Evolutionary conservation across 2,888 invertebrate species (phyloP).

Genomic region (Trichacis sp.): DNA sequence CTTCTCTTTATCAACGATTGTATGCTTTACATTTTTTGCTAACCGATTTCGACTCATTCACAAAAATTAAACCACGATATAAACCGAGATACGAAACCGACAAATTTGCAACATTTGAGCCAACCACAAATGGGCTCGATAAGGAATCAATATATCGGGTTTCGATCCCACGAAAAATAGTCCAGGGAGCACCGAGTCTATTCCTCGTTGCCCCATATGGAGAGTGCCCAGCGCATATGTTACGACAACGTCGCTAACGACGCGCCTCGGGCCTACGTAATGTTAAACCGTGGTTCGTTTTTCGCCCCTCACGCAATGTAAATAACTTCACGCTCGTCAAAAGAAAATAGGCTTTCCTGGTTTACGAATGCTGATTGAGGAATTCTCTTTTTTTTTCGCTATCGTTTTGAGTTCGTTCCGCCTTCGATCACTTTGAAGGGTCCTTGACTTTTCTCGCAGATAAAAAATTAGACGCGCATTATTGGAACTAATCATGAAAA

Average conservation of each 20-base stretch:
- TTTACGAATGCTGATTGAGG: conserved; percentile 30
- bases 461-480: too few species aligned
- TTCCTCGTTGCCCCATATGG: conserved; percentile 64
- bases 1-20: too few species aligned
- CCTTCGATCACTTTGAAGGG: background rate
- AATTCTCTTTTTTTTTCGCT: background rate
- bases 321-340: conserved; percentile 65
- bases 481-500: too few species aligned
- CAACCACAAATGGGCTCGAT: conserved; percentile 31
- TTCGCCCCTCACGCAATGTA: conserved; percentile 60
- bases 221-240: conserved; percentile 68
- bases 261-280: conserved; percentile 63
- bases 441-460: background rate
- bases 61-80: too few species aligned
- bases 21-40: too few species aligned
- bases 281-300: conserved; percentile 66
- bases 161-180: conserved; percentile 50
- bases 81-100: too few species aligned
- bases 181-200: conserved; percentile 43
- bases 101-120: conserved; percentile 4
- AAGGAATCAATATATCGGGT: conserved; percentile 42
- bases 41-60: too few species aligned
- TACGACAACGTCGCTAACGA: conserved; percentile 68
- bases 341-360: conserved; percentile 60
- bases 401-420: conserved; percentile 1